These are phyloP conservation scores for Pseudolycoriella hygida DNA, from an alignment of 2,888 invertebrate species.

Conservation along the genomic window DNA sequence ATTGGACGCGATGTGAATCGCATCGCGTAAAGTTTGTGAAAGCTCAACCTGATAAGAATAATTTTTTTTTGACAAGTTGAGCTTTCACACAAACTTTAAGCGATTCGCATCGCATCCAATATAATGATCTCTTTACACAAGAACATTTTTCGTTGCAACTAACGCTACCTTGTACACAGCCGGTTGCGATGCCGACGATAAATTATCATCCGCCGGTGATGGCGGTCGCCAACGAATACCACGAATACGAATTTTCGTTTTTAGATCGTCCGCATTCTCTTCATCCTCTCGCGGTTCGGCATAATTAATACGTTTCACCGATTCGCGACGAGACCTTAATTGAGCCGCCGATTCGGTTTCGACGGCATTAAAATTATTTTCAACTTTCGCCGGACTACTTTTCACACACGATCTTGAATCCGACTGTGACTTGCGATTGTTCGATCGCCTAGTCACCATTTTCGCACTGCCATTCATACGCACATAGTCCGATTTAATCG, in stretches of 20 bases:
- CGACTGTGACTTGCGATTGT: neutral
- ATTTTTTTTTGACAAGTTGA: too few species aligned
- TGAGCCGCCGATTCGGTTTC: neutral
- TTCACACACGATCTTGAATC: neutral
- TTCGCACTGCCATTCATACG: conserved; percentile 1
- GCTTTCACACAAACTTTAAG: too few species aligned
- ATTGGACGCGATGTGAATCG: too few species aligned
- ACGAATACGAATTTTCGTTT: neutral
- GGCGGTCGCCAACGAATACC: conserved; percentile 7
- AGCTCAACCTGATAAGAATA: too few species aligned
- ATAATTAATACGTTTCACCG: conserved; percentile 12
- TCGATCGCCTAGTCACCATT: conserved; percentile 12
- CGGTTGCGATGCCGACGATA: conserved; percentile 14
- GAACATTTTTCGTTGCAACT: too few species aligned
- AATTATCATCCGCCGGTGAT: neutral
- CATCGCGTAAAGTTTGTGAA: too few species aligned
- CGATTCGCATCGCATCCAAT: too few species aligned
- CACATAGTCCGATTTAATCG: neutral
- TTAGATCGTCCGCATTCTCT: conserved; percentile 10
- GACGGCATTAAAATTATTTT: neutral
- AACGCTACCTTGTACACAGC: conserved; percentile 25
- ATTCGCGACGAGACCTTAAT: conserved; percentile 13
- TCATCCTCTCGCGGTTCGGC: conserved; percentile 12
- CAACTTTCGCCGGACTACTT: neutral
- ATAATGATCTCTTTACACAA: too few species aligned